Evolutionary conservation across 2,113 vertebrate species (phyloP), one percentile per base, ranked within the genome.

Genomic region (Callopanchax toddi): DNA sequence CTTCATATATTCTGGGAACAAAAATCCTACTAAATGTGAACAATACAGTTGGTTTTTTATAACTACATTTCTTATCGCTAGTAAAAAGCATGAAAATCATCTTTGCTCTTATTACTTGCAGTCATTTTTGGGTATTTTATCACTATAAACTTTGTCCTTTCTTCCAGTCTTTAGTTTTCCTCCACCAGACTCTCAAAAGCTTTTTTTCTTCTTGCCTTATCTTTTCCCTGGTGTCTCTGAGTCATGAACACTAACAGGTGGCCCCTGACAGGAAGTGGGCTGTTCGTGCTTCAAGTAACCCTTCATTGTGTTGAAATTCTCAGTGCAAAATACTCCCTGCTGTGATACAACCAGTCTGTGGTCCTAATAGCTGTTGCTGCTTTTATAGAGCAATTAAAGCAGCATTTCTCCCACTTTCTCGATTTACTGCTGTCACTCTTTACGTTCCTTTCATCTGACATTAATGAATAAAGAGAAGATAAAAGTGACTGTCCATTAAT

Each of bases 171-270:
- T 7, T 20, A 45, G 20, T 45, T 29, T 36, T 43, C 22, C 22
- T n/a, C 44, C 32, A 11, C 40, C 17, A 16, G 15, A n/a, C 8
- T 44, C 18, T 52, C 39, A 15, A 0, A 8, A 26, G 32, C 43
- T 48, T 37, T 56, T 26, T 17, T 23, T 23, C 18, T 59, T 20
- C 50, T 60, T 52, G 40, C 26, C 22, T 12, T 52, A 20, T 60
- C 60, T 69, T 61, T 46, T 54, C 67, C 32, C 57, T 48, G 29
- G 45, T 68, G 59, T 52, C 34, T 70, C 51, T 71, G 70, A 85
- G 58, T 74, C 60, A 29, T 87, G 70, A 82, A 64, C 29, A 20
- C 61, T 63, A 82, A 72, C 79, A 87, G 85, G 86, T 86, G 83
- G 83, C n/a, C 59, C 54, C 60, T 78, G 78, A 85, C 82, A 82